Conservation (phyloP, 2,888 invertebrate species). For the Mythimna loreyi region DNA sequence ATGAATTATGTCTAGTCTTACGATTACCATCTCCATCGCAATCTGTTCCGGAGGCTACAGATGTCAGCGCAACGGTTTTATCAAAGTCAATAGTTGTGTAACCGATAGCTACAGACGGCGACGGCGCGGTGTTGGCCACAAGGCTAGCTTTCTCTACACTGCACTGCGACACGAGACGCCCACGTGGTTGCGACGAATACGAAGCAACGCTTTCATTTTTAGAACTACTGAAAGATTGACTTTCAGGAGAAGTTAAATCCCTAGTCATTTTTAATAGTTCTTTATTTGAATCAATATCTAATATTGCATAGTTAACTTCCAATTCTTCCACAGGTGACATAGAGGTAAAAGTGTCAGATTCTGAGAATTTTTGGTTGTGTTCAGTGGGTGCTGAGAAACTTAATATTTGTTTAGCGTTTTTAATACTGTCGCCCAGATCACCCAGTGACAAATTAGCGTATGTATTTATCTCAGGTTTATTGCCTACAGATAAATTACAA, state of each 20-base stretch:
- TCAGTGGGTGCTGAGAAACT: slow-evolving; percentile 71
- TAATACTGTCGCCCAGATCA: slow-evolving; percentile 78
- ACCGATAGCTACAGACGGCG: slow-evolving; percentile 91
- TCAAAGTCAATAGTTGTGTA: slow-evolving; percentile 98
- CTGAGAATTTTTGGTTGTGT: slow-evolving; percentile 81
- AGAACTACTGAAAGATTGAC: slow-evolving; percentile 77
- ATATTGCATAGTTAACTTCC: slow-evolving; percentile 94
- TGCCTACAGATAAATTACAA: slow-evolving; percentile 78
- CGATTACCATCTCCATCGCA: slow-evolving; percentile 94
- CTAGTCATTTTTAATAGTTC: slow-evolving; percentile 72
- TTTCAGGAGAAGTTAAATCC: slow-evolving; percentile 79
- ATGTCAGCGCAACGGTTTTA: slow-evolving; percentile 97
- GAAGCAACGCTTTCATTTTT: slow-evolving; percentile 80
- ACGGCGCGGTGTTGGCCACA: slow-evolving; percentile 67
- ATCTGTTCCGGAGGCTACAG: slow-evolving; percentile 93
- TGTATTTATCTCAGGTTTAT: slow-evolving; percentile 80
- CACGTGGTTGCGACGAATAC: slow-evolving; percentile 75
- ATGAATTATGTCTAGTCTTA: slow-evolving; percentile 96
- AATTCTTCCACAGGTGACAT: slow-evolving; percentile 84
- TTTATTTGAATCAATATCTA: slow-evolving; percentile 93
- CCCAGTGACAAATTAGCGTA: slow-evolving; percentile 86
- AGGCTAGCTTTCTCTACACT: slow-evolving; percentile 76
- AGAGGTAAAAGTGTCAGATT: slow-evolving; percentile 85
- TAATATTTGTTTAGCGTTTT: slow-evolving; percentile 73
- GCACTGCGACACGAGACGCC: slow-evolving; percentile 79